Percentiles rank a stretch among this genome's conserved stretches.
phyloP scores from a whole-genome alignment of 2,113 vertebrate species.

The Lepisosteus osseus region DNA sequence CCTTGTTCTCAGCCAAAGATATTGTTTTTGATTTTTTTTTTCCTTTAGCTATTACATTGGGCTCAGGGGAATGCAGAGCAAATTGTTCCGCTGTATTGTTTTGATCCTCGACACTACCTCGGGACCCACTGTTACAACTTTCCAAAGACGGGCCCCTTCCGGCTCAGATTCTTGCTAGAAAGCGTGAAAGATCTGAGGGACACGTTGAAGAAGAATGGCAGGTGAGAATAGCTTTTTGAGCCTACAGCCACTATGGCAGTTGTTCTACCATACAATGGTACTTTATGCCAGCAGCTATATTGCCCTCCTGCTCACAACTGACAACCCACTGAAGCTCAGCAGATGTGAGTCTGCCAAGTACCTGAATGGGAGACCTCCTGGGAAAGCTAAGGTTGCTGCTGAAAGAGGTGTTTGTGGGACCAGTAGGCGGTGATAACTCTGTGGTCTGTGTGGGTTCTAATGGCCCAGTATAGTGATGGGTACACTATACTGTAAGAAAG shows the following conservation, averaged over 20 bases:
- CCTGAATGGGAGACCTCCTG: too few relatives aligned
- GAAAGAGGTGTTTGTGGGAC: too few relatives aligned
- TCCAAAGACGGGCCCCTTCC: conserved; percentile 68
- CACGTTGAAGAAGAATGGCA: conserved; percentile 62
- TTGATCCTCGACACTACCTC: conserved; percentile 70
- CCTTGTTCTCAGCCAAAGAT: not conserved
- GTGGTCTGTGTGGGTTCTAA: too few relatives aligned
- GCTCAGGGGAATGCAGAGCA: conserved; percentile 65
- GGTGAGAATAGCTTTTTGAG: conserved; percentile 43
- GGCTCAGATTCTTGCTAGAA: conserved; percentile 70
- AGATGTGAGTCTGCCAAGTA: too few relatives aligned
- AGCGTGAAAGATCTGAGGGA: conserved; percentile 67
- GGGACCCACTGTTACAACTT: conserved; percentile 63
- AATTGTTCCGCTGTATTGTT: conserved; percentile 76
- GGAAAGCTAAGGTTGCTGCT: too few relatives aligned
- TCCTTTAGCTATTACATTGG: conserved; percentile 67
- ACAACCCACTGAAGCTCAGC: too few relatives aligned
- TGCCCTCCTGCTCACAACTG: too few relatives aligned
- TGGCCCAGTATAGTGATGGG: too few relatives aligned
- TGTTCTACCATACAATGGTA: too few relatives aligned
- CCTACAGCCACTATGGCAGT: not conserved
- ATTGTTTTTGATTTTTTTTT: not conserved
- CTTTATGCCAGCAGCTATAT: too few relatives aligned
- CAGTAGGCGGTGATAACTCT: too few relatives aligned
- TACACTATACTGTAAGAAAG: too few relatives aligned